Conservation (phyloP, 1,140 invertebrate species). For the Lepidotrigona ventralis region DNA sequence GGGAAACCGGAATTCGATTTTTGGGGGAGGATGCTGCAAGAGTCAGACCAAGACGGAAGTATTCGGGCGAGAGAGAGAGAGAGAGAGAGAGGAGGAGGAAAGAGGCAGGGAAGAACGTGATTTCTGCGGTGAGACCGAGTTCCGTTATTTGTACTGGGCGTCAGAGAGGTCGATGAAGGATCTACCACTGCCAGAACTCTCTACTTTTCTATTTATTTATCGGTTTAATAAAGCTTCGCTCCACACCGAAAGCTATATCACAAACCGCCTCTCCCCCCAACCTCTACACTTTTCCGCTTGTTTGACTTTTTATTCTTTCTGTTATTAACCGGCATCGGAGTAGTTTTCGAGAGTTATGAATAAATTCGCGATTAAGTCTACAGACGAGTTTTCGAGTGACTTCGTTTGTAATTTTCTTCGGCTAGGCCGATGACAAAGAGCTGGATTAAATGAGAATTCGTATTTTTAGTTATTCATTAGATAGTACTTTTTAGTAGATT, state of each 20-base stretch:
- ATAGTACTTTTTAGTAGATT: too few species aligned
- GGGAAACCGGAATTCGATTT: not conserved
- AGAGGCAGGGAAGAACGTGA: conserved; percentile 8
- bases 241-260: not conserved
- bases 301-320: not conserved
- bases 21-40: not conserved
- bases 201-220: conserved; percentile 56
- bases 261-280: not conserved
- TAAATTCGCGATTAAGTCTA: conserved; percentile 25
- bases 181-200: not conserved
- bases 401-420: not conserved
- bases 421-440: not conserved
- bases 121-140: conserved; percentile 10
- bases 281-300: not conserved
- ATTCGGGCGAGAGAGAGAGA: too few species aligned
- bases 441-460: not conserved
- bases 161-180: conserved; percentile 7
- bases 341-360: conserved; percentile 8
- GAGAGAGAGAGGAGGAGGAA: not conserved
- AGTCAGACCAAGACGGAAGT: not conserved
- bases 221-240: conserved; percentile 55
- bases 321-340: not conserved
- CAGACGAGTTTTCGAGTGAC: not conserved
- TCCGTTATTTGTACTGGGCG: conserved; percentile 36
- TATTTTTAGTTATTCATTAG: not conserved